Evolutionary conservation across 92 coral and sea anemone species (phyloP).

Genomic region (Epizoanthus rinbou): DNA sequence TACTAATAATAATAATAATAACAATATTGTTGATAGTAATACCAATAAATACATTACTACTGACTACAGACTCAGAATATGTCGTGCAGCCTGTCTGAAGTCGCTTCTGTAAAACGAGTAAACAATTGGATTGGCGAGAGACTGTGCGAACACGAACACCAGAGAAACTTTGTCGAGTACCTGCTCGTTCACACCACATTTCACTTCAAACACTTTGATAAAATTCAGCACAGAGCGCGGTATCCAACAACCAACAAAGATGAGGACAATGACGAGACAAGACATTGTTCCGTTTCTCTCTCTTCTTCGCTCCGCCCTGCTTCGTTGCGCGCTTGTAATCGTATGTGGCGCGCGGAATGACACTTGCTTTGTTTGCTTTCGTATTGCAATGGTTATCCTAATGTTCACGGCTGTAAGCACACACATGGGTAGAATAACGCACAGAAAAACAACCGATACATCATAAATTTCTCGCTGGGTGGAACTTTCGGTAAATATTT

Average conservation of each 20-base stretch:
- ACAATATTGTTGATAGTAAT: too few species aligned
- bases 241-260: constrained; percentile 67
- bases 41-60: too few species aligned
- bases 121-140: constrained; percentile 66
- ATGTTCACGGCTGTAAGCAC: constrained; percentile 47
- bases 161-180: constrained; percentile 65
- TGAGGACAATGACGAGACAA: constrained; percentile 57
- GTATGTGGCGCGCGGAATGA: background rate
- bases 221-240: constrained; percentile 66
- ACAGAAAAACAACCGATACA: constrained; percentile 46
- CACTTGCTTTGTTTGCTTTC: constrained; percentile 37
- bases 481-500: background rate
- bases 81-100: constrained; percentile 67
- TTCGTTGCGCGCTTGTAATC: constrained; percentile 11
- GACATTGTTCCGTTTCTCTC: constrained; percentile 63
- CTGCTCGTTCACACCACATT: background rate
- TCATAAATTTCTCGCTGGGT: constrained; percentile 50
- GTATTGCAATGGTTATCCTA: constrained; percentile 62
- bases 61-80: constrained; percentile 9
- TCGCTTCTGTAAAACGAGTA: constrained; percentile 74
- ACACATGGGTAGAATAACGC: constrained; percentile 62
- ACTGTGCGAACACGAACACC: constrained; percentile 66
- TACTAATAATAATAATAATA: too few species aligned
- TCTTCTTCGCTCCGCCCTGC: constrained; percentile 10
- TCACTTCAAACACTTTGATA: constrained; percentile 21